These are phyloP conservation scores for Leptura quadrifasciata DNA, from an alignment of 2,888 invertebrate genomes.

Conservation along the genomic window DNA sequence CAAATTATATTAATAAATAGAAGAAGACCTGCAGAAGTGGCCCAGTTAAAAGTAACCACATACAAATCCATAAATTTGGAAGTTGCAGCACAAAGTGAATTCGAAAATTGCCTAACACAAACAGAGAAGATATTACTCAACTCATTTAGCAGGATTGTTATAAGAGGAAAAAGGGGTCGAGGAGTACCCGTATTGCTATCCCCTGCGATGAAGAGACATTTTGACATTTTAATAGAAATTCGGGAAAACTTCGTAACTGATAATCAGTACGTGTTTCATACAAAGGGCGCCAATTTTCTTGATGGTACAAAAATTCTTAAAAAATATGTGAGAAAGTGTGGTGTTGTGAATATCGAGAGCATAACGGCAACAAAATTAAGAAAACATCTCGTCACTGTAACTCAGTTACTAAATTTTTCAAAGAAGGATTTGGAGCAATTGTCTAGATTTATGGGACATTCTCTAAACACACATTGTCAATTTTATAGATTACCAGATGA, in stretches of 20 bases:
- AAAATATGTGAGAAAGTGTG: slow-evolving; percentile 53
- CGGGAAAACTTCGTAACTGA: slow-evolving; percentile 52
- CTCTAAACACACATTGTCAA: slow-evolving; percentile 49
- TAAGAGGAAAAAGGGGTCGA: slow-evolving; percentile 51
- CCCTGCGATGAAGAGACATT: slow-evolving; percentile 49
- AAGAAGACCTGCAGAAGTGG: slow-evolving; percentile 54
- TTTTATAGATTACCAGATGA: slow-evolving; percentile 49
- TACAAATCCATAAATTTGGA: slow-evolving; percentile 43
- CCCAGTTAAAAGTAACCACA: slow-evolving; percentile 46
- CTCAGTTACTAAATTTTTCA: slow-evolving; percentile 57
- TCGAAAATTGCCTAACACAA: slow-evolving; percentile 50
- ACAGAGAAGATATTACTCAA: slow-evolving; percentile 51
- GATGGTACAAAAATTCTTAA: slow-evolving; percentile 49
- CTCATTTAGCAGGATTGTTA: slow-evolving; percentile 43
- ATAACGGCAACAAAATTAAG: slow-evolving; percentile 54
- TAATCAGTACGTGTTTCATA: slow-evolving; percentile 14
- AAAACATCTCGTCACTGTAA: slow-evolving; percentile 58
- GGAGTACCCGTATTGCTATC: slow-evolving; percentile 47
- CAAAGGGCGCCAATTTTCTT: slow-evolving; percentile 18
- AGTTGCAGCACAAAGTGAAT: slow-evolving; percentile 41
- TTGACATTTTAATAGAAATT: slow-evolving; percentile 47
- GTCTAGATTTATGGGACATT: slow-evolving; percentile 59
- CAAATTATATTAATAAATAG: slow-evolving; percentile 44
- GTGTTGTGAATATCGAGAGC: slow-evolving; percentile 50
- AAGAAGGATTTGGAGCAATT: slow-evolving; percentile 54